Percentiles rank a stretch among this genome's conserved stretches.
Conservation (phyloP, 2,888 invertebrate species). For the Drosophila cognata region DNA sequence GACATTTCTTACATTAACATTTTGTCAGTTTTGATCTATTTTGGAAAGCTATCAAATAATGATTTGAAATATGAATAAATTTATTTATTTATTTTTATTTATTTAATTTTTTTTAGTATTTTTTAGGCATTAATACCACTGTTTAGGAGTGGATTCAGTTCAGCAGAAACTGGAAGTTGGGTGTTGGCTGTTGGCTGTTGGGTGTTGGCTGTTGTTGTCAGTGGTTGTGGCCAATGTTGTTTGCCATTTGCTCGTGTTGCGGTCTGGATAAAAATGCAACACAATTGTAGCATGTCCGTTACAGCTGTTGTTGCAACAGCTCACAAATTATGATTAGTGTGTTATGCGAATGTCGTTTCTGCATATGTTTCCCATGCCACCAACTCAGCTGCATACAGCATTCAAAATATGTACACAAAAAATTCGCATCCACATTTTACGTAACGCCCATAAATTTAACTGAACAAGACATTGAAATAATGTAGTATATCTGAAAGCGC, state of each 20-base stretch:
- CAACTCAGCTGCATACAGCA: neutral
- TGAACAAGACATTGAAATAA: slow-evolving; percentile 16
- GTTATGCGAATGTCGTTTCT: slow-evolving; percentile 43
- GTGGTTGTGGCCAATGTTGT: slow-evolving; percentile 9
- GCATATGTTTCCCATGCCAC: neutral
- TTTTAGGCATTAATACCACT: neutral
- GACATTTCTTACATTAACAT: neutral
- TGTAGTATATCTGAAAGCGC: slow-evolving; percentile 2
- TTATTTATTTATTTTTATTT: neutral
- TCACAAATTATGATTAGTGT: slow-evolving; percentile 68
- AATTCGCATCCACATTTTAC: slow-evolving; percentile 12
- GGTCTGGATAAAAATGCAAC: slow-evolving; percentile 55
- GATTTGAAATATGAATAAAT: neutral
- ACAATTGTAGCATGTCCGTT: slow-evolving; percentile 36
- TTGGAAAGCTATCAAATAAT: neutral
- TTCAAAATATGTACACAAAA: slow-evolving; percentile 8
- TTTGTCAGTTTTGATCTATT: neutral
- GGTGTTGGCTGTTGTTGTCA: slow-evolving; percentile 21
- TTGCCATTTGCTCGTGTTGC: slow-evolving; percentile 43
- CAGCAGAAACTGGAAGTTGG: slow-evolving; percentile 6
- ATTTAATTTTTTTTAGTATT: neutral
- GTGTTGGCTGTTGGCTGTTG: neutral
- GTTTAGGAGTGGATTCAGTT: slow-evolving; percentile 2
- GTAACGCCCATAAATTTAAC: slow-evolving; percentile 34
- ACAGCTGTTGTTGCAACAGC: slow-evolving; percentile 18